A percentile compares a stretch with the other conserved stretches of the same genome.
Conservation (phyloP, 2,797 vertebrate species). For the Fringilla coelebs region DNA sequence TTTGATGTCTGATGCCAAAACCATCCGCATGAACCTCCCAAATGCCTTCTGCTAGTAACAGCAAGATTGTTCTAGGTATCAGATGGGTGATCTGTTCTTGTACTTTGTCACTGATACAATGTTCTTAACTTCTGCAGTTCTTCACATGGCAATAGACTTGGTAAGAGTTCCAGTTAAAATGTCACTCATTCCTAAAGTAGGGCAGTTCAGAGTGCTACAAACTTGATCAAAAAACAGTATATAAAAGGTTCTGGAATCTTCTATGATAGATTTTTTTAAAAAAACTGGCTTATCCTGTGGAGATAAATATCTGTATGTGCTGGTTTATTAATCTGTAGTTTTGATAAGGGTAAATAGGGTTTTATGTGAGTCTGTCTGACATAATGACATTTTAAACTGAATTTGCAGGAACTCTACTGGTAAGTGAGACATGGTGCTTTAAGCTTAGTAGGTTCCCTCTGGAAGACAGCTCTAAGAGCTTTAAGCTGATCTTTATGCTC, state of each 20-base stretch:
- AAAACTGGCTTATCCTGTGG: not conserved
- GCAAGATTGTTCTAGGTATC: not conserved
- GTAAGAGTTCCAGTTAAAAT: not conserved
- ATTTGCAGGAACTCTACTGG: constrained; percentile 4
- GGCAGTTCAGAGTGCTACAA: not conserved
- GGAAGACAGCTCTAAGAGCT: not conserved
- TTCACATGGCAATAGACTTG: not conserved
- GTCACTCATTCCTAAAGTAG: not conserved
- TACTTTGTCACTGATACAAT: not conserved
- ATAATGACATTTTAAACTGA: not conserved
- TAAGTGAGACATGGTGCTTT: constrained; percentile 26
- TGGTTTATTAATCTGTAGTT: not conserved
- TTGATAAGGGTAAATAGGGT: not conserved
- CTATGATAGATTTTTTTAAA: not conserved
- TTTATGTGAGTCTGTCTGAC: not conserved
- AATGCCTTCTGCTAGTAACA: not conserved
- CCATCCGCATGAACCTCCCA: not conserved
- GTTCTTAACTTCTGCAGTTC: not conserved
- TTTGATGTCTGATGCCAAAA: not conserved
- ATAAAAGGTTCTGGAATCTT: not conserved
- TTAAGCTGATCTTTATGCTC: not conserved
- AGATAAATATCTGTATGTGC: not conserved
- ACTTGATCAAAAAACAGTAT: not conserved
- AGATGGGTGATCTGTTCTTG: not conserved
- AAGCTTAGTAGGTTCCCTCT: not conserved